These are phyloP conservation scores for Clarias pachynema DNA, from an alignment of 2,797 vertebrate genomes.

Conservation along the genomic window DNA sequence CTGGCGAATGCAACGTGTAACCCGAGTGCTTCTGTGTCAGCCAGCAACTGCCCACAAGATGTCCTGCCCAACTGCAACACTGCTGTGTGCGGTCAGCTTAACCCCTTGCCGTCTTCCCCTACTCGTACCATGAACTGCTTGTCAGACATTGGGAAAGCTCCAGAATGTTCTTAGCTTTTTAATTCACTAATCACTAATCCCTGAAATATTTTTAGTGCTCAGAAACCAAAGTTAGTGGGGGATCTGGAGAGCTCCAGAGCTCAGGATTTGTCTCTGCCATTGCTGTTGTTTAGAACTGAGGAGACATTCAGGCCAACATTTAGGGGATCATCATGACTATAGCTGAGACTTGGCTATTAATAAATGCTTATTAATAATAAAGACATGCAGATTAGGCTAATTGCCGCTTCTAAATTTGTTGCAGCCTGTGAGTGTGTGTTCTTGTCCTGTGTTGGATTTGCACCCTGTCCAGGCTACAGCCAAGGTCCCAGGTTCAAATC, in stretches of 20 bases:
- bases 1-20: constrained; percentile 21
- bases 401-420: too few species aligned
- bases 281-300: neutral
- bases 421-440: too few species aligned
- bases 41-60: neutral
- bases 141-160: neutral
- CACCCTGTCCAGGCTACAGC: too few species aligned
- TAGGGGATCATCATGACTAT: neutral
- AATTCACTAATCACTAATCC: too few species aligned
- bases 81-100: neutral
- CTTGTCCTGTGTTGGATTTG: too few species aligned
- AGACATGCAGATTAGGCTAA: too few species aligned
- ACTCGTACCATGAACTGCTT: neutral
- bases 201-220: neutral
- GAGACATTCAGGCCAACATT: neutral
- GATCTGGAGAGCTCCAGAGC: neutral
- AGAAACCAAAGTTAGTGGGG: neutral
- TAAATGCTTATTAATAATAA: too few species aligned
- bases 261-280: neutral
- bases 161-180: neutral
- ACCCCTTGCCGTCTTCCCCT: neutral
- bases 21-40: constrained; percentile 49
- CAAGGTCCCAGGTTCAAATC: too few species aligned
- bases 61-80: neutral
- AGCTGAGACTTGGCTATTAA: neutral